Conservation (phyloP, 2,797 vertebrate species). For the Phaenicophaeus curvirostris region DNA sequence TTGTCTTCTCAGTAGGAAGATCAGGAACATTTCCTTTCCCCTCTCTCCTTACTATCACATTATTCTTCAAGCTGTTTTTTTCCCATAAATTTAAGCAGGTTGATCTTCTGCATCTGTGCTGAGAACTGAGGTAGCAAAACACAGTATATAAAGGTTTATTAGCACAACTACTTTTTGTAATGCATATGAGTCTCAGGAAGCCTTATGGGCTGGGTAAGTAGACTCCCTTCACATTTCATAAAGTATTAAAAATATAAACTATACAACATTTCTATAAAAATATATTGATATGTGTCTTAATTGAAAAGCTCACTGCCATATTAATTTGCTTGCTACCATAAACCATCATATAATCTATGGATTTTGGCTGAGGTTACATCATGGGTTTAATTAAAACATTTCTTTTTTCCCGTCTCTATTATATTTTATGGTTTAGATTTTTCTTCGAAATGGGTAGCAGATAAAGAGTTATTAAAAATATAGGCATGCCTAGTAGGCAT, state of each 20-base stretch:
- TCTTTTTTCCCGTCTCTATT: not conserved
- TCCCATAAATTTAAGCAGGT: slow-evolving; percentile 68
- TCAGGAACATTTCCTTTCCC: slow-evolving; percentile 22
- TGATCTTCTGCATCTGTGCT: slow-evolving; percentile 54
- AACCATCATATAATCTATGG: not conserved
- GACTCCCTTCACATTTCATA: slow-evolving; percentile 54
- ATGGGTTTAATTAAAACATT: slow-evolving; percentile 31
- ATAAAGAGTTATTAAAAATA: slow-evolving; percentile 10
- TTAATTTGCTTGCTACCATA: slow-evolving; percentile 66
- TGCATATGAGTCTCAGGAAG: slow-evolving; percentile 38
- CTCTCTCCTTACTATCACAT: not conserved
- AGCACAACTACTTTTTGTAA: slow-evolving; percentile 73
- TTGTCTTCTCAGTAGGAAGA: slow-evolving; percentile 50
- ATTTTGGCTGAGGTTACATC: slow-evolving; percentile 53
- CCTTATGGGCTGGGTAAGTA: slow-evolving; percentile 42
- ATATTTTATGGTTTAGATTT: not conserved
- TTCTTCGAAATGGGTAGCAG: not conserved
- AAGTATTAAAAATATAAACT: slow-evolving; percentile 61
- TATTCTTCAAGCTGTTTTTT: slow-evolving; percentile 63
- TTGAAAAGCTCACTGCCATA: slow-evolving; percentile 58
- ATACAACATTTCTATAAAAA: slow-evolving; percentile 59
- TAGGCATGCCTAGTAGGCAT: not conserved
- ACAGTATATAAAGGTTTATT: slow-evolving; percentile 69
- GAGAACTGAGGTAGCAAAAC: slow-evolving; percentile 59
- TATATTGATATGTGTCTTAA: slow-evolving; percentile 59